Percentiles rank a stretch among this genome's conserved stretches.
phyloP scores from a whole-genome alignment of 2,888 invertebrate genomes.

The Plebejus anna region DNA sequence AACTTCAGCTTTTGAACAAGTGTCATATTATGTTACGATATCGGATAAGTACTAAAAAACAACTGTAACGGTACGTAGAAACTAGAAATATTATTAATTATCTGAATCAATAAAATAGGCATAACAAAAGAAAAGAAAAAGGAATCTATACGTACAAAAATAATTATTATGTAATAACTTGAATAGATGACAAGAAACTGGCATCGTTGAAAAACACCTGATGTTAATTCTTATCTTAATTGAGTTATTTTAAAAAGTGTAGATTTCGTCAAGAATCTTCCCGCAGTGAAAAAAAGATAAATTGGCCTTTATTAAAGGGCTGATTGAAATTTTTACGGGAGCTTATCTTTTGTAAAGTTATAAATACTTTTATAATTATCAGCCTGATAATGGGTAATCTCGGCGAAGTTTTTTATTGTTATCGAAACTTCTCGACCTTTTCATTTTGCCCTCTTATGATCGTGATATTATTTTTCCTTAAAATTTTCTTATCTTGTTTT shows the following conservation, averaged over 20 bases:
- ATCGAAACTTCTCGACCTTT: slow-evolving; percentile 7
- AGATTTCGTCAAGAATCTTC: slow-evolving; percentile 19
- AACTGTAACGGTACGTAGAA: too few relatives aligned
- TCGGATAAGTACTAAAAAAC: too few relatives aligned
- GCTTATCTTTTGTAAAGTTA: slow-evolving; percentile 38
- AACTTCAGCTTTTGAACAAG: too few relatives aligned
- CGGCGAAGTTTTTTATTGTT: slow-evolving; percentile 35
- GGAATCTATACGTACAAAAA: too few relatives aligned
- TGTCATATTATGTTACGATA: too few relatives aligned
- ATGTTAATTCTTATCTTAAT: slow-evolving; percentile 17
- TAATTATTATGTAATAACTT: neutral
- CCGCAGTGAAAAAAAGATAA: slow-evolving; percentile 4
- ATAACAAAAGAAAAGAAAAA: too few relatives aligned
- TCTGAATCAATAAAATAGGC: too few relatives aligned
- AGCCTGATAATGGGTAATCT: slow-evolving; percentile 42
- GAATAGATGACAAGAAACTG: neutral
- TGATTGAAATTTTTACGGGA: slow-evolving; percentile 34
- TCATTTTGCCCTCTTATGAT: neutral
- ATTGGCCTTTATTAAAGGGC: slow-evolving; percentile 13
- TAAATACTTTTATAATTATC: slow-evolving; percentile 42
- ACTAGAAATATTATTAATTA: too few relatives aligned
- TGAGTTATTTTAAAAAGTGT: slow-evolving; percentile 14
- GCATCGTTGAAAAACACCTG: neutral
- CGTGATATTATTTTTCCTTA: neutral
- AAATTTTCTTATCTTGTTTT: slow-evolving; percentile 23